Base-by-base conservation (phyloP, 2,113 vertebrate species). In the Calyptommatus sinebrachiatus region DNA sequence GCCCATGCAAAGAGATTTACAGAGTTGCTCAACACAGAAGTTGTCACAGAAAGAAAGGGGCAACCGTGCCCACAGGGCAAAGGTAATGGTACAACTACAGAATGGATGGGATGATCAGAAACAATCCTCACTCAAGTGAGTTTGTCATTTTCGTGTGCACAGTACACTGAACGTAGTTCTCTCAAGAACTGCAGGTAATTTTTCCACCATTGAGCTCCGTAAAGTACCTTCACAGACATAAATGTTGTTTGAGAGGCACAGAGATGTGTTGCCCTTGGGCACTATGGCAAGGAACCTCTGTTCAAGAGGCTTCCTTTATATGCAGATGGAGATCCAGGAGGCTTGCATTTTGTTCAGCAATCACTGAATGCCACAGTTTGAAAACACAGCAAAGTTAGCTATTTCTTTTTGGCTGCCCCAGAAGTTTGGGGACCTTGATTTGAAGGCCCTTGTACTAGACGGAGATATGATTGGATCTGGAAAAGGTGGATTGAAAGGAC, bases 1-100 rank as follows among this genome's bases (percentile, higher is more conserved):
- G 31, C 31, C 26, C 6, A 28, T 48, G 4, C 63, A 57, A 5
- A 45, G 8, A 75, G 87, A 88, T 86, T 90, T 85, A 89, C 71
- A 85, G 78, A 90, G 57, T 81, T 24, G 87, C 0, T 1, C 86
- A 77, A 86, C 77, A 87, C 83, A 91, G 86, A 82, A 80, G 85
- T 84, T 82, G 82, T 77, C 77, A 70, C 80, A 77, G 85, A 1
- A 20, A 79, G 61, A 73, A 72, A 76, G 79, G 79, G 68, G 77
- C 77, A 81, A 10, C 0, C 62, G 60, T 79, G 83, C 0, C 74
- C 80, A 2, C 0, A 81, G 70, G 73, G 80, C 73, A 81, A 46
- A 29, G 29, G 6, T 29, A 77, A 53, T 29, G 29, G 29, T 48
- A 57, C 69, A 67, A 29, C 61, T 20, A 7, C 20, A 21, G 57